These are phyloP conservation scores for Trichopria drosophilae DNA, from an alignment of 2,888 invertebrate genomes.

Conservation along the genomic window DNA sequence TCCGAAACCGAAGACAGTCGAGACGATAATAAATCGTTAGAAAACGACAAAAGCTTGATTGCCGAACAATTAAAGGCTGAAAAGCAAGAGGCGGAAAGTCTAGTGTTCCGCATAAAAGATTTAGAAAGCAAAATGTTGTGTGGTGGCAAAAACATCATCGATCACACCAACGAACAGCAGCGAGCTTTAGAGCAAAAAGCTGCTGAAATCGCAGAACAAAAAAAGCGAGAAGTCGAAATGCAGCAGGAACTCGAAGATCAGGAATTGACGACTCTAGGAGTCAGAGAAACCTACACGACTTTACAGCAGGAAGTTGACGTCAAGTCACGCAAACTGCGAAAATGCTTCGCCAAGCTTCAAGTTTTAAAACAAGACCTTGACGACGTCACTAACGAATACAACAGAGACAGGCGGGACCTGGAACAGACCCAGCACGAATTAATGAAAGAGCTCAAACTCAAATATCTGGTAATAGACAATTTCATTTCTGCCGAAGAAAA, in stretches of 20 bases:
- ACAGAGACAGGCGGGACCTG: slow-evolving; percentile 86
- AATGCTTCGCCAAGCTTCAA: slow-evolving; percentile 82
- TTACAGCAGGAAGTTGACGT: slow-evolving; percentile 96
- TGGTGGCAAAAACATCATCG: slow-evolving; percentile 92
- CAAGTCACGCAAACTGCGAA: slow-evolving; percentile 90
- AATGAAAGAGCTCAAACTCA: slow-evolving; percentile 86
- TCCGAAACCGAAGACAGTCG: slow-evolving; percentile 57
- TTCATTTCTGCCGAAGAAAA: slow-evolving; percentile 86
- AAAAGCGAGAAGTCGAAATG: slow-evolving; percentile 83
- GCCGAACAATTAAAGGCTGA: slow-evolving; percentile 69
- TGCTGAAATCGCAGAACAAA: slow-evolving; percentile 86
- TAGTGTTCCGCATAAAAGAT: slow-evolving; percentile 77
- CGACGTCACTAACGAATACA: slow-evolving; percentile 85
- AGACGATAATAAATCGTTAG: slow-evolving; percentile 54
- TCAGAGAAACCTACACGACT: slow-evolving; percentile 87
- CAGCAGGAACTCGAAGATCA: slow-evolving; percentile 90
- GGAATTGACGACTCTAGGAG: slow-evolving; percentile 88
- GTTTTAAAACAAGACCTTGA: slow-evolving; percentile 75
- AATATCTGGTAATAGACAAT: slow-evolving; percentile 85
- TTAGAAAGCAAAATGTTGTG: slow-evolving; percentile 93
- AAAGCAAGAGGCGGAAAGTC: slow-evolving; percentile 71
- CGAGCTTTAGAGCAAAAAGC: slow-evolving; percentile 82
- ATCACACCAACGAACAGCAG: slow-evolving; percentile 94
- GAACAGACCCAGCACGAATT: slow-evolving; percentile 91
- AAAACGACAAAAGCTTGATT: slow-evolving; percentile 63